Evolutionary conservation across 2,888 invertebrate species (phyloP), one percentile per base, ranked within the genome.

Genomic region (Holacanthella duospinosa): DNA sequence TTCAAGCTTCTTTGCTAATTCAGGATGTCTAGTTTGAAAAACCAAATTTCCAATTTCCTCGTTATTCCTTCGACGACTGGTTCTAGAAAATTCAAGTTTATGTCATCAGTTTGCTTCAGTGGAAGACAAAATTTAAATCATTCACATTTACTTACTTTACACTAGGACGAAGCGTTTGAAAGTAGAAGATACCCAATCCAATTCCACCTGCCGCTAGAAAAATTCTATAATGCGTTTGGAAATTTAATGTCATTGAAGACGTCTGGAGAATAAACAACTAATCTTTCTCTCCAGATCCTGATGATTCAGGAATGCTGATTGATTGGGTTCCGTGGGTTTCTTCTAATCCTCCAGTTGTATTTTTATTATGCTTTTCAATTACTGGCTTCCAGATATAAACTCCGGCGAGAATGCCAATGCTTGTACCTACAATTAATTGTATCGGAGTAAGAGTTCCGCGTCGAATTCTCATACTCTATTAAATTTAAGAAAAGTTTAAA

Each of bases 381-480:
- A 80, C 53, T 1, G 82, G 82, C 73, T 76, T 79, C 82, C 82
- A 82, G 70, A 81, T 79, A 69, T 82, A 82, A 66, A 79, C 69
- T 66, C 82, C 82, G 62, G 79, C 74, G 55, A 79, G 70, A 60
- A 79, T 75, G 28, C 82, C 82, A 59, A 82, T 66, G 68, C 79
- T 65, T 36, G 78, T 73, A 19, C 77, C 78, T 55, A 82, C 64
- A 59, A 76, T 71, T 65, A 82, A 65, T 73, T 81, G 80, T 60
- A 76, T 75, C 67, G 61, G 79, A 19, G 78, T 77, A 65, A 82
- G 65, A 55, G 79, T 77, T 69, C 74, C 76, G 73, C 74, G 78
- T 68, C 77, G 77, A 29, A 70, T 62, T 55, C 36, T 48, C 66
- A 70, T 68, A 55, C 27, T 53, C 59, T 58, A 16, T n/a, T n/a